Evolutionary conservation across 2,888 invertebrate genomes (phyloP), one percentile per base, ranked within the genome.

Genomic region (Zaprionus bogoriensis): DNA sequence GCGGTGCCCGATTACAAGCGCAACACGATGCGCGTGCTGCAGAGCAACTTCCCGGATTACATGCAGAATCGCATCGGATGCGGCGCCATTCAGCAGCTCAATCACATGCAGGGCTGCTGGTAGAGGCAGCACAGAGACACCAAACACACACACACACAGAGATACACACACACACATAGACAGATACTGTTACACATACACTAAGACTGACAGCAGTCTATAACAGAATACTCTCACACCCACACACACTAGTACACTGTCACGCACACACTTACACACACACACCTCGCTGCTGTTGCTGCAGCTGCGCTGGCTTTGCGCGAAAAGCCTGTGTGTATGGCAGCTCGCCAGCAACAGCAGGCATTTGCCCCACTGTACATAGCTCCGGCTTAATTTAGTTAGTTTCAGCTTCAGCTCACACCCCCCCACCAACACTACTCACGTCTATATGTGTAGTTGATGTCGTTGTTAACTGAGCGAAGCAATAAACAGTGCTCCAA

Each of bases 1-100:
- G 93, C 92, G 0, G 87, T 93, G 30, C 92, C 93, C 7, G 94
- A 93, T 77, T 92, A 92, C 79, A 92, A 91, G 70, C 91, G 92
- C 41, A 91, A 92, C 44, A 90, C 92, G 51, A 93, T 94, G 92
- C 91, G 94, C 47, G 92, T 93, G 0, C 85, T 94, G 62, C 93
- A 94, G 81, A 93, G 93, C 75, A 94, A 94, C 88, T 94, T 94
- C 88, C 93, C 92, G 1, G 94, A 94, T 89, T 94, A 92, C 77
- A 92, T 94, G 87, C 92, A 92, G 66, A 92, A 92, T 67, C 93
- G 92, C 17, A 92, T 93, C 32, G 94, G 94, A 20, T 93, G 93
- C 77, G 93, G 93, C 1, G 92, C 92, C 36, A 91, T 92, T 32
- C 93, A 93, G 79, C 92, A 92, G 46, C 87, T 93, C 39, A 88